Percentiles rank a stretch among this genome's conserved stretches.
Conservation (phyloP, 2,113 vertebrate species). For the Calyptomena viridis region DNA sequence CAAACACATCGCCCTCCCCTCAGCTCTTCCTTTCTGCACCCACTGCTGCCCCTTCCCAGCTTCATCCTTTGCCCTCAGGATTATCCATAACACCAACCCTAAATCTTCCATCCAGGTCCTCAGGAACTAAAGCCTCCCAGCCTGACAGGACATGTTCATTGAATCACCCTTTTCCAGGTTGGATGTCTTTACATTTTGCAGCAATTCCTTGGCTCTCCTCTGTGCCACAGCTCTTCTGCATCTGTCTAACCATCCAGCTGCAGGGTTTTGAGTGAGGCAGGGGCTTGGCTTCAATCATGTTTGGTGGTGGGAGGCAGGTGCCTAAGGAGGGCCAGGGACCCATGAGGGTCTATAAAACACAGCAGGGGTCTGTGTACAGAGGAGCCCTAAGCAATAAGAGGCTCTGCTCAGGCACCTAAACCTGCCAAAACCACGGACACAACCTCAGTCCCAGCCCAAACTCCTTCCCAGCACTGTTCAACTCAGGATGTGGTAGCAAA, state of each 20-base stretch:
- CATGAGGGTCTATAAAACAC: not conserved
- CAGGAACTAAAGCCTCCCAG: not conserved
- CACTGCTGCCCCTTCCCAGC: not conserved
- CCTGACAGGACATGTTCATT: not conserved
- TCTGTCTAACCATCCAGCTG: no score
- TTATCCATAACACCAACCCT: not conserved
- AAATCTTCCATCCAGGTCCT: not conserved
- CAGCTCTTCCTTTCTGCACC: not conserved
- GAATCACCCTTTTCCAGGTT: not conserved
- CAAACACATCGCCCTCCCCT: fast-evolving
- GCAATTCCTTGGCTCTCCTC: not conserved
- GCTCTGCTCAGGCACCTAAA: not conserved
- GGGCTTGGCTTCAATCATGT: not conserved
- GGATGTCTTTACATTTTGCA: not conserved
- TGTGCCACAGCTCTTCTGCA: not conserved
- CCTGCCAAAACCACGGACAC: not conserved
- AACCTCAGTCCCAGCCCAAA: not conserved
- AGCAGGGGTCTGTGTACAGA: not conserved
- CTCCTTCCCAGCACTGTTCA: not conserved
- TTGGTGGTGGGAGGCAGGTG: not conserved
- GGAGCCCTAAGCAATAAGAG: not conserved
- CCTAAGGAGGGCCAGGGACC: not conserved
- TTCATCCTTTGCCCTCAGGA: no score
- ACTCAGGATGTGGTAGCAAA: not conserved
- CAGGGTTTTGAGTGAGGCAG: not conserved